phyloP scores from a whole-genome alignment of 2,113 vertebrate genomes.

The Cercopithecus mona region DNA sequence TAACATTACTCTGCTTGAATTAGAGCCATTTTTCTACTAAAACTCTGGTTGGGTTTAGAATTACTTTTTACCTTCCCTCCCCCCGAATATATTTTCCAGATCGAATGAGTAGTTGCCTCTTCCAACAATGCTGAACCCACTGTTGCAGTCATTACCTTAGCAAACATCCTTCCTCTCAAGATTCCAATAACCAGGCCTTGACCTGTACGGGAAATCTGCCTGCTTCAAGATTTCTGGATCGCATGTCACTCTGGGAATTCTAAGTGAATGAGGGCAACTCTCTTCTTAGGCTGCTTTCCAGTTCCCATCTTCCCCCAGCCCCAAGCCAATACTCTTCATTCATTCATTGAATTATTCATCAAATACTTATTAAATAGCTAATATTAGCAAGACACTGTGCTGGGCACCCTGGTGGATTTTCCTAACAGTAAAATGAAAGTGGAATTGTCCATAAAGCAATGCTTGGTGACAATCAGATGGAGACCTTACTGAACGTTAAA shows the following conservation, averaged over 20 bases:
- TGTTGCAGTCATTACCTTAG: slow-evolving; percentile 2
- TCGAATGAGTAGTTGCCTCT: slow-evolving; percentile 53
- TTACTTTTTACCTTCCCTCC: slow-evolving; percentile 47
- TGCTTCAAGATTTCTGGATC: background rate
- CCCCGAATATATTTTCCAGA: slow-evolving; percentile 31
- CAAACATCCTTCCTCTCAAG: background rate
- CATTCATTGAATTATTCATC: background rate
- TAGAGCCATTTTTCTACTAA: slow-evolving; percentile 66
- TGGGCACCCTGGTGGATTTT: background rate
- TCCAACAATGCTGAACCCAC: slow-evolving; percentile 3
- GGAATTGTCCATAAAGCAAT: background rate
- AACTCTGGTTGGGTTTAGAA: slow-evolving; percentile 65
- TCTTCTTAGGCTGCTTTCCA: background rate
- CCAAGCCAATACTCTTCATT: background rate
- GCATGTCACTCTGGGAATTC: background rate
- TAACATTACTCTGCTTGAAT: slow-evolving; percentile 1
- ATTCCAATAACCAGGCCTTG: background rate
- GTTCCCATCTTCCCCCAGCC: background rate
- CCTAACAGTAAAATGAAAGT: background rate
- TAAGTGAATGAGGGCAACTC: background rate
- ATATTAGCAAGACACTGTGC: background rate
- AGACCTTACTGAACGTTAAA: background rate
- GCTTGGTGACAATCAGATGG: background rate
- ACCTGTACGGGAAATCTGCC: background rate
- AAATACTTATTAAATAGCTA: slow-evolving; percentile 9